Evolutionary conservation across 2,888 invertebrate species (phyloP).

Genomic region (Nasonovia ribisnigri): DNA sequence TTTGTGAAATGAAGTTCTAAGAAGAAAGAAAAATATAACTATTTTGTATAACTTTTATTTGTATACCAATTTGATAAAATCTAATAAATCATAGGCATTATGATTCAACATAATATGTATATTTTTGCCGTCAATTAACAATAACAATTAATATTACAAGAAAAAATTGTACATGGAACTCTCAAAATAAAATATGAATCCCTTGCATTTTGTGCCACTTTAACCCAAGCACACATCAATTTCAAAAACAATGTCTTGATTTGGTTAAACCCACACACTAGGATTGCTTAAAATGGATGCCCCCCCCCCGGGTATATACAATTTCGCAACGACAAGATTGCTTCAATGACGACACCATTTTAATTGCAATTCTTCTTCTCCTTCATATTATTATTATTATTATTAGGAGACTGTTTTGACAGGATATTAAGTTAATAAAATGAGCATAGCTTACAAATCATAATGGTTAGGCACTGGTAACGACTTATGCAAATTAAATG

Average conservation of each 20-base stretch:
- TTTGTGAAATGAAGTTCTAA: too few relatives aligned
- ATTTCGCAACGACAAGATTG: constrained; percentile 8
- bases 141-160: too few relatives aligned
- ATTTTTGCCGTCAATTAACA: too few relatives aligned
- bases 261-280: not conserved
- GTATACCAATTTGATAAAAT: too few relatives aligned
- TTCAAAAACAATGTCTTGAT: not conserved
- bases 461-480: constrained; percentile 43
- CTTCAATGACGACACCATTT: constrained; percentile 24
- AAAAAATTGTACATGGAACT: too few relatives aligned
- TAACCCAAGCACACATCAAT: not conserved
- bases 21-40: too few relatives aligned
- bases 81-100: too few relatives aligned
- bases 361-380: constrained; percentile 51
- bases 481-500: constrained; percentile 65
- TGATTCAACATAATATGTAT: too few relatives aligned
- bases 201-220: too few relatives aligned
- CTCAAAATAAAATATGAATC: too few relatives aligned
- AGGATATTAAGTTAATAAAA: constrained; percentile 60
- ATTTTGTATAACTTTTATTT: too few relatives aligned
- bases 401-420: constrained; percentile 50
- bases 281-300: constrained; percentile 1
- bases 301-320: not conserved
- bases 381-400: constrained; percentile 12
- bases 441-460: constrained; percentile 52